A percentile compares a stretch with the other conserved stretches of the same genome.
These are phyloP conservation scores for Thalassarche chlororhynchos DNA, from an alignment of 2,113 vertebrate genomes.

Conservation along the genomic window DNA sequence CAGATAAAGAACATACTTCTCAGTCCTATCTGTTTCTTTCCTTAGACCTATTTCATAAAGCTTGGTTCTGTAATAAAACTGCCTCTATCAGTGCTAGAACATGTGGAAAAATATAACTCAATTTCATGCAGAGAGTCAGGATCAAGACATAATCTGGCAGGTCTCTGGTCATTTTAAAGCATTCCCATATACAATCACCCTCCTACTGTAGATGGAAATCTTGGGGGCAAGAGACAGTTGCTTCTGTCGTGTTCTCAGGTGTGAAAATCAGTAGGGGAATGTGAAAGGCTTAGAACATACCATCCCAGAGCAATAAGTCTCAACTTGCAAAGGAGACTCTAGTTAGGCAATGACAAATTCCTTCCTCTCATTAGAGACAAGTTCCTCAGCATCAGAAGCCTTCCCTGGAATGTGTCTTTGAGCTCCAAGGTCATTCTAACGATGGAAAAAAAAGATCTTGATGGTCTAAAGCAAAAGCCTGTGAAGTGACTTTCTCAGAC, in stretches of 20 bases:
- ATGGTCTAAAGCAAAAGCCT: not conserved
- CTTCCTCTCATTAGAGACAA: not conserved
- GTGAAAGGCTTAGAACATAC: not conserved
- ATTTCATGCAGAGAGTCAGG: not conserved
- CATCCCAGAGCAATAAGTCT: not conserved
- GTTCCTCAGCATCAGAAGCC: not conserved
- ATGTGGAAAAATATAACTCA: not conserved
- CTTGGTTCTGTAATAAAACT: not conserved
- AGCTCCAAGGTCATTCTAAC: constrained; percentile 3
- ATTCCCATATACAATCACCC: not conserved
- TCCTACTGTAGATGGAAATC: not conserved
- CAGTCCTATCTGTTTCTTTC: not conserved
- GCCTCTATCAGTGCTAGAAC: accelerated
- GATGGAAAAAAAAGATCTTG: not conserved
- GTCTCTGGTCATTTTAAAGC: not conserved
- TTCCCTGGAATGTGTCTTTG: constrained; percentile 15
- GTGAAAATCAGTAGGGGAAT: constrained; percentile 6
- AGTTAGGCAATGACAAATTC: constrained; percentile 53
- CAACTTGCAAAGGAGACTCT: constrained; percentile 28
- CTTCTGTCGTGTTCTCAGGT: not conserved
- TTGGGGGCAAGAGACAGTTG: not conserved
- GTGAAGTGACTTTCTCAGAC: not conserved
- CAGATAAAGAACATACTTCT: not conserved
- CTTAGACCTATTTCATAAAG: not conserved
- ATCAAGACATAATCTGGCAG: not conserved